A percentile compares a stretch with the other conserved stretches of the same genome.
These are phyloP conservation scores for Scolopax mira DNA, from an alignment of 2,113 vertebrate genomes.

Conservation along the genomic window DNA sequence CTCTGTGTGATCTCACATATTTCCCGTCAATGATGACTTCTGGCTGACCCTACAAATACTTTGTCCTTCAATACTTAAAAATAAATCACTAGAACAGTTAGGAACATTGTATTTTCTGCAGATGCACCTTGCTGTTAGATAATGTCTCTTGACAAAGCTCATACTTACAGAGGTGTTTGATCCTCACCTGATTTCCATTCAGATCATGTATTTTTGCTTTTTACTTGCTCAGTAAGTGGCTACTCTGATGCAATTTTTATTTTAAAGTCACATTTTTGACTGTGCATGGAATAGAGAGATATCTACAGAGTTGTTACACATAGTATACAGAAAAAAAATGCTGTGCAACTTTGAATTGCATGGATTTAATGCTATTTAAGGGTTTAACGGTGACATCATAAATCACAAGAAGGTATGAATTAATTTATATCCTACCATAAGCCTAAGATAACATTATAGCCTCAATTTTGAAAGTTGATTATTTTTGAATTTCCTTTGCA, in stretches of 20 bases:
- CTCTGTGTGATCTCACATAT: conserved; percentile 73
- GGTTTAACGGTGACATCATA: conserved; percentile 71
- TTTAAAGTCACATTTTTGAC: conserved; percentile 40
- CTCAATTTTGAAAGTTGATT: conserved; percentile 51
- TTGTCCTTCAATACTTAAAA: conserved; percentile 68
- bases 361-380: conserved; percentile 70
- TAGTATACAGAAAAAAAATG: conserved; percentile 39
- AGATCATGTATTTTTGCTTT: neutral
- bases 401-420: conserved; percentile 70
- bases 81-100: conserved; percentile 17
- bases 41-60: conserved; percentile 83
- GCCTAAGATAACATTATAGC: conserved; percentile 18
- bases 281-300: neutral
- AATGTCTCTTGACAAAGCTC: conserved; percentile 13
- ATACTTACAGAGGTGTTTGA: neutral
- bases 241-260: neutral
- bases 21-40: conserved; percentile 79
- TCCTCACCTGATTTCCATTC: conserved; percentile 5
- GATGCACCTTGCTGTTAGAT: neutral
- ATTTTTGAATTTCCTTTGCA: conserved; percentile 14
- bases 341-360: conserved; percentile 61
- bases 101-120: conserved; percentile 18
- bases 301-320: conserved; percentile 39
- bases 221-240: neutral
- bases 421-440: conserved; percentile 48